Evolutionary conservation across 1,140 invertebrate genomes (phyloP).

Genomic region (Lineus longissimus): DNA sequence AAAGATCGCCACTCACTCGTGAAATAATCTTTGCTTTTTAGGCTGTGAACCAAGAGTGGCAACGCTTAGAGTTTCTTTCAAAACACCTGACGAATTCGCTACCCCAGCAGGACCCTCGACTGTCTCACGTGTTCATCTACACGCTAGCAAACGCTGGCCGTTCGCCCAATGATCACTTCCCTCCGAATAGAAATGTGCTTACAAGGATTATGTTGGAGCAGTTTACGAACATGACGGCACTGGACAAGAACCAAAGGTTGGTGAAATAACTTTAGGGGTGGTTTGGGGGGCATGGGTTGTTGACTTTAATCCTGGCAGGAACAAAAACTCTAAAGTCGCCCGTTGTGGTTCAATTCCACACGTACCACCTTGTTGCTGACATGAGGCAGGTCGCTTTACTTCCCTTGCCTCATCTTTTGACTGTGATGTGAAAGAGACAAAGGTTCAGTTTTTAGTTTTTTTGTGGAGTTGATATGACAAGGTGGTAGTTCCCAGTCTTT

Average conservation of each 20-base stretch:
- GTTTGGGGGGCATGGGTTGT: no score
- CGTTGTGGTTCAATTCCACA: no score
- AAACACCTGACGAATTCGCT: constrained; percentile 16
- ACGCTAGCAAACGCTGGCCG: constrained; percentile 23
- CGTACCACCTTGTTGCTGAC: no score
- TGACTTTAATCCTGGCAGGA: no score
- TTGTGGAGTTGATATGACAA: no score
- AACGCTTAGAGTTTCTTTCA: constrained; percentile 24
- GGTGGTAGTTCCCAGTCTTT: no score
- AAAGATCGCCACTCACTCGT: not conserved
- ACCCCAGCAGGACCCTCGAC: constrained; percentile 31
- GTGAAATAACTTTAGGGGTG: constrained; percentile 8
- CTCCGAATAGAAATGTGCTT: constrained; percentile 15
- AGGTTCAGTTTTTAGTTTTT: no score
- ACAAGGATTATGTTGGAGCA: constrained; percentile 36
- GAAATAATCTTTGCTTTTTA: constrained; percentile 15
- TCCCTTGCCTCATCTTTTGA: no score
- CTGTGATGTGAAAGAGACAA: no score
- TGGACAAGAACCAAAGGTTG: constrained; percentile 29
- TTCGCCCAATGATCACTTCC: no score
- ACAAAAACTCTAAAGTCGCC: no score
- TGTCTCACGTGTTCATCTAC: constrained; percentile 36
- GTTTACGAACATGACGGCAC: constrained; percentile 27
- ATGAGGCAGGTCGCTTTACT: no score
- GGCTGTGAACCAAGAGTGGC: constrained; percentile 32